Percentiles rank a stretch among this genome's conserved stretches.
Conservation (phyloP, 2,113 vertebrate species). For the Bombycilla garrulus region DNA sequence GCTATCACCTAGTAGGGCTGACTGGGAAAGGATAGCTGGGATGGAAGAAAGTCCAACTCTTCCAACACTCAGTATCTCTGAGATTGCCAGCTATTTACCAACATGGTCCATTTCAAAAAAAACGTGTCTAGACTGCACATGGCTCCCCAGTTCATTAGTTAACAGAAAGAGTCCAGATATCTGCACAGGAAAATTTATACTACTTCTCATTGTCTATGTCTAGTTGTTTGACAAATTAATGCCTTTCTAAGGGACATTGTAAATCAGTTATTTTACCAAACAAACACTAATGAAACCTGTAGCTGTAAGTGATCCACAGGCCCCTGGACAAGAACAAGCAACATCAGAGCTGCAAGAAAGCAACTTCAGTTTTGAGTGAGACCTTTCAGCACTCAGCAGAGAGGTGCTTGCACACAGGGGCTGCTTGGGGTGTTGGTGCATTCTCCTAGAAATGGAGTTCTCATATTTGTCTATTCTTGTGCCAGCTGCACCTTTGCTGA, state of each 20-base stretch:
- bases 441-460: not conserved
- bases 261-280: not conserved
- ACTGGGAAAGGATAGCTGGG: rapidly evolving
- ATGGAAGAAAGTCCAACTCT: not conserved
- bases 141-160: not conserved
- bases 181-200: not conserved
- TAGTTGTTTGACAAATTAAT: not conserved
- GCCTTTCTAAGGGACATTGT: not conserved
- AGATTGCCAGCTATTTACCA: not conserved
- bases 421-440: not conserved
- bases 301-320: not conserved
- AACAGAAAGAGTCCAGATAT: not conserved
- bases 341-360: not conserved
- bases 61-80: not conserved
- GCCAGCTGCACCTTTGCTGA: not conserved
- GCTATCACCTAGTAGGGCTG: not conserved
- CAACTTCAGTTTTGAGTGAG: not conserved
- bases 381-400: not conserved
- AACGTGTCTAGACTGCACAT: not conserved
- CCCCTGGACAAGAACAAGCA: not conserved
- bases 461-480: not conserved
- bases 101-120: not conserved
- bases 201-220: not conserved
- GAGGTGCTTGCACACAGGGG: not conserved
- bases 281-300: not conserved